Base-by-base conservation (phyloP, 1,140 invertebrate species). In the Argopecten irradians region DNA sequence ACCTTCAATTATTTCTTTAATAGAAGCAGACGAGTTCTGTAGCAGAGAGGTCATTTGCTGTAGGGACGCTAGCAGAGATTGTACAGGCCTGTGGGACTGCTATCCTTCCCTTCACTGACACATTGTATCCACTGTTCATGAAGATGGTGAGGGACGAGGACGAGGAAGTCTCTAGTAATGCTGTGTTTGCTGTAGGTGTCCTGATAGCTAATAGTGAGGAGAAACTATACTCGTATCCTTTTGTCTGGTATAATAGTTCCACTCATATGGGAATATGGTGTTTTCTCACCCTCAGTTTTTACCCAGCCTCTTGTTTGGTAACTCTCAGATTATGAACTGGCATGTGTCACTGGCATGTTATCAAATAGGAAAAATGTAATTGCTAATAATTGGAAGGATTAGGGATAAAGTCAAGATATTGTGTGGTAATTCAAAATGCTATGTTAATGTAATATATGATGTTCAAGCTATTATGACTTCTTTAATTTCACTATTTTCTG, bases 161-260 rank as follows among this genome's bases (percentile, higher is more conserved):
- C 91, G 96, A 96, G 35, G 97, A 97, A 95, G 97, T 98, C 1
- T 96, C 97, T 34, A 97, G 97, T 92, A 98, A 98, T 95, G 96
- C 97, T 0, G 97, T 97, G 55, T 98, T 96, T 95, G 97, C 97
- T 34, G 95, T 98, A 34, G 97, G 97, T 16, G 97, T 98, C 93
- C 96, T 98, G 82, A 96, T 96, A 39, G 93, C 93, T 33, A 95
- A 97, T 94, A 96, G 96, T 82, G 97, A 96, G 93, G 96, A 97
- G 84, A 91, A 94, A n/a, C 93, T 97, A 89, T 96, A 96, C 91
- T 93, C 94, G 96, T 97, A 96, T 96, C 96, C 96, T 96, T 96
- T 94, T 92, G 71, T 46, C 28, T 19, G n/a, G 28, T 93, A 91
- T 93, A 97, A 97, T 85, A 95, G 96, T 91, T 97, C 97, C 92